Evolutionary conservation across 53 echinoderm and acorn worm species (phyloP).

Genomic region (Paracentrotus lividus): DNA sequence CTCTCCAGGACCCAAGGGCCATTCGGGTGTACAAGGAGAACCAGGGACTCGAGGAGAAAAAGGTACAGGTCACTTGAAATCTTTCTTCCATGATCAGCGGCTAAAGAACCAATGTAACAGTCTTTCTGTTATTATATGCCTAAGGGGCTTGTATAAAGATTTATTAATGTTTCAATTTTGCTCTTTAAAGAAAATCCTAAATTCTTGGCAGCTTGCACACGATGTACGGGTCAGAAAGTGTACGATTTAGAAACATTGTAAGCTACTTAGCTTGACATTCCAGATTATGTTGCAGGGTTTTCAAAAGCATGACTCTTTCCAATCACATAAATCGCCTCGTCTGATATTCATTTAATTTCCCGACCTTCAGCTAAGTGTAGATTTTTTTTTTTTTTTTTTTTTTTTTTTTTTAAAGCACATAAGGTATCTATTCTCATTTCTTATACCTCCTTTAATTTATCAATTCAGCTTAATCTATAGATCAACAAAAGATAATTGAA

Average conservation of each 20-base stretch:
- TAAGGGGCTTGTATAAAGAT: background rate
- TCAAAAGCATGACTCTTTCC: background rate
- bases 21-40: background rate
- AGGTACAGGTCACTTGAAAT: background rate
- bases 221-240: constrained; percentile 48
- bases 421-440: no score
- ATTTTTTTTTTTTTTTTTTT: background rate
- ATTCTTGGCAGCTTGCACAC: constrained; percentile 12
- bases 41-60: constrained; percentile 26
- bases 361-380: background rate
- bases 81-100: constrained; percentile 8
- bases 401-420: no score
- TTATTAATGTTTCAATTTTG: constrained; percentile 14
- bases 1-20: constrained; percentile 47
- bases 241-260: constrained; percentile 34
- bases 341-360: background rate
- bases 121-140: constrained; percentile 42
- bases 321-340: background rate
- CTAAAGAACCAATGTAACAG: constrained; percentile 41
- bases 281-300: background rate
- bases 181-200: background rate
- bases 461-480: no score
- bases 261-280: constrained; percentile 21
- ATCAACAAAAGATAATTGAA: no score
- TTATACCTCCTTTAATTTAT: no score